phyloP scores from a whole-genome alignment of 2,888 invertebrate genomes.

The Allolobophora icterica region DNA sequence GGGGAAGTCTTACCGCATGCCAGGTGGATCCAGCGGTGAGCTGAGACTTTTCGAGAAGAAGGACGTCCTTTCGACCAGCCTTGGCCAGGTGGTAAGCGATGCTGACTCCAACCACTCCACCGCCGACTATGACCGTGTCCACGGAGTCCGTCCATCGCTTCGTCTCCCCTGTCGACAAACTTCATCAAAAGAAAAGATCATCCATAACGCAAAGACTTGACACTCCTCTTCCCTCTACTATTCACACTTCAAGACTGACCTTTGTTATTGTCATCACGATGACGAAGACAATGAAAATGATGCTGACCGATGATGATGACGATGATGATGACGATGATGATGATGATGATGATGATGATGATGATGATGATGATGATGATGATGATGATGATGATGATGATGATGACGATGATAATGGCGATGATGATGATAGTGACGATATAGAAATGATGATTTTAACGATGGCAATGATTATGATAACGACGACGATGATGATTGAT shows the following conservation, averaged over 20 bases:
- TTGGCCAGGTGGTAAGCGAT: conserved; percentile 66
- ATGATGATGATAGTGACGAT: conserved; percentile 23
- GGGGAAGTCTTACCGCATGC: conserved; percentile 62
- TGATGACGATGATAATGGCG: conserved; percentile 28
- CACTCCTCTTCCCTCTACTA: no score
- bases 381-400: conserved; percentile 32
- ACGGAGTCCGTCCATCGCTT: conserved; percentile 44
- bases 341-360: conserved; percentile 32
- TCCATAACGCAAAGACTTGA: neutral
- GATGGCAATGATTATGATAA: conserved; percentile 29
- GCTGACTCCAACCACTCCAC: conserved; percentile 65
- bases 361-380: conserved; percentile 37
- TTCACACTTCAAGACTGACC: neutral
- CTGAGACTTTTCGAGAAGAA: conserved; percentile 63
- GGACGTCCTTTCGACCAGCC: conserved; percentile 60
- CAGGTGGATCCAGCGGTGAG: conserved; percentile 66
- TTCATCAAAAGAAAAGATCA: neutral
- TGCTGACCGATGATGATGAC: conserved; percentile 19
- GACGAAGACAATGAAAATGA: conserved; percentile 23
- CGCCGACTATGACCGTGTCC: conserved; percentile 63
- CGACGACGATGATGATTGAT: neutral
- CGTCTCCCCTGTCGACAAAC: neutral
- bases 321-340: conserved; percentile 32
- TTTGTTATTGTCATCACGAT: conserved; percentile 20
- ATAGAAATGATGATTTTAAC: neutral